A percentile compares a stretch with the other conserved stretches of the same genome.
Conservation (phyloP, 2,797 vertebrate species). For the Sebastes aleutianus region DNA sequence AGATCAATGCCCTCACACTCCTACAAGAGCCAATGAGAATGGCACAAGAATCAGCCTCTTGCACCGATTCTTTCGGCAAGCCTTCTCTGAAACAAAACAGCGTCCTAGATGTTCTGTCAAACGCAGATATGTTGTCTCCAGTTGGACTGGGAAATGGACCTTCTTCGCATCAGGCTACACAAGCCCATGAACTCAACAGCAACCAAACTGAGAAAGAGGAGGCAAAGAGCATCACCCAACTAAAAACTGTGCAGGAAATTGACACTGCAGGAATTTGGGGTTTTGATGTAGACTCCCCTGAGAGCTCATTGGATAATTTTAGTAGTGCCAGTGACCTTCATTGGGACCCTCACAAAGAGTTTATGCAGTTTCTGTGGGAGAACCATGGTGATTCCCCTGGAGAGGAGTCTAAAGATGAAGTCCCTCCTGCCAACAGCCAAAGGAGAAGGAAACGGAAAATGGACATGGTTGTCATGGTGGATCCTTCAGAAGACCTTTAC, state of each 20-base stretch:
- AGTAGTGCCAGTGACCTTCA: constrained; percentile 81
- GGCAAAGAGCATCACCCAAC: constrained; percentile 91
- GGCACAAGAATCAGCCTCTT: constrained; percentile 76
- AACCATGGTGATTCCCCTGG: constrained; percentile 84
- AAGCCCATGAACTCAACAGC: constrained; percentile 84
- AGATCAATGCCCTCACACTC: constrained; percentile 84
- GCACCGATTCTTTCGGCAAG: constrained; percentile 67
- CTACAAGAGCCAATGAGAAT: constrained; percentile 88
- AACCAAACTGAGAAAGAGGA: constrained; percentile 85
- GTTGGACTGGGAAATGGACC: constrained; percentile 94
- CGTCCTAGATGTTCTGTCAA: constrained; percentile 76
- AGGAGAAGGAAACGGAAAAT: constrained; percentile 95
- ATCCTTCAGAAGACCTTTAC: constrained; percentile 91
- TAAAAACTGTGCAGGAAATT: constrained; percentile 89
- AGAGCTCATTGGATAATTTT: constrained; percentile 89
- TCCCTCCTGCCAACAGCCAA: constrained; percentile 69
- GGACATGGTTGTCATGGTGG: constrained; percentile 95
- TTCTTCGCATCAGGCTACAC: constrained; percentile 88
- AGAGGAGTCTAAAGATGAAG: constrained; percentile 78
- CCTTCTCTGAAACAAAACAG: constrained; percentile 64
- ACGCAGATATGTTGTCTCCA: constrained; percentile 76
- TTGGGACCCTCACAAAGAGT: constrained; percentile 94
- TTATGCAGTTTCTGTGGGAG: constrained; percentile 92
- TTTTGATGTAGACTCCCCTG: constrained; percentile 87
- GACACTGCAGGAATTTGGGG: constrained; percentile 86